phyloP scores from a whole-genome alignment of 2,797 vertebrate species.

The Phalanger gymnotis region DNA sequence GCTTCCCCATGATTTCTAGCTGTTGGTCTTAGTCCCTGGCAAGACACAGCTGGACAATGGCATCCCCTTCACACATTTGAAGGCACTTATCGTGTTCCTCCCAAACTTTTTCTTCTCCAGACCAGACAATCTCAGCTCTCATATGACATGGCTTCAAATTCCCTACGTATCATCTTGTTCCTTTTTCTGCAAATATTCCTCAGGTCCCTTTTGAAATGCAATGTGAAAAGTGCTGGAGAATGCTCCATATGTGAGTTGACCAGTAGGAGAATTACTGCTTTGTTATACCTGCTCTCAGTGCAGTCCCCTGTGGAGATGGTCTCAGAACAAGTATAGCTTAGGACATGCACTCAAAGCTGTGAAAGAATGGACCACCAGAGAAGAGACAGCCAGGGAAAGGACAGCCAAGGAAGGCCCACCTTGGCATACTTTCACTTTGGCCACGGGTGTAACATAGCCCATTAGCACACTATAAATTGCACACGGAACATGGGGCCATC shows the following conservation, averaged over 20 bases:
- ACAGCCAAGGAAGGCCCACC: background rate
- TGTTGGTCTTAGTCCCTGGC: background rate
- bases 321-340: background rate
- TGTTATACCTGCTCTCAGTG: background rate
- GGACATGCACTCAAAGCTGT: background rate
- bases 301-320: background rate
- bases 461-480: background rate
- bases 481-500: background rate
- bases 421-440: background rate
- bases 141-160: background rate
- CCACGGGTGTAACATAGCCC: background rate
- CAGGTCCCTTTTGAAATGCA: background rate
- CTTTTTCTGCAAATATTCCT: background rate
- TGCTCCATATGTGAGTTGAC: background rate
- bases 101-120: background rate
- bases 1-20: background rate
- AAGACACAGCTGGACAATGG: background rate
- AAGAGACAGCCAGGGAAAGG: background rate
- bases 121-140: background rate
- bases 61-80: background rate
- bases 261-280: background rate
- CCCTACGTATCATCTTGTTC: background rate
- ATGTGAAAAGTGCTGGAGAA: background rate
- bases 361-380: background rate
- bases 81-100: background rate